Percentiles rank a stretch among this genome's conserved stretches.
Conservation (phyloP, 2,888 invertebrate species). For the Hedya salicella region DNA sequence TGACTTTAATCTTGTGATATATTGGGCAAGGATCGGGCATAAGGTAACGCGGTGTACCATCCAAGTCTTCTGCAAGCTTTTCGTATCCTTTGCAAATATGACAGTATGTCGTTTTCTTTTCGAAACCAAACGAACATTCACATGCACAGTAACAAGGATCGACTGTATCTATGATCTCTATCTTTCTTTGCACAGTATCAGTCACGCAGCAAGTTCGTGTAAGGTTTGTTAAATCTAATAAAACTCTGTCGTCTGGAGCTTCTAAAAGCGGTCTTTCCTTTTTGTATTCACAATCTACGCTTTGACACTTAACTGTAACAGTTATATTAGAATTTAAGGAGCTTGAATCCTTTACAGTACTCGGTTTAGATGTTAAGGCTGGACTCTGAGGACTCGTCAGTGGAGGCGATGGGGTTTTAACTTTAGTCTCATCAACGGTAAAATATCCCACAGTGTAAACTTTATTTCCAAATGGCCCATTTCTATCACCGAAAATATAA, state of each 20-base stretch:
- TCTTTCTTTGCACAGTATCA: slow-evolving; percentile 65
- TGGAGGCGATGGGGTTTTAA: slow-evolving; percentile 3
- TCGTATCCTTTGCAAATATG: slow-evolving; percentile 74
- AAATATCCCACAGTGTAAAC: slow-evolving; percentile 72
- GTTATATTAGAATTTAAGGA: slow-evolving; percentile 50
- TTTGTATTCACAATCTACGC: slow-evolving; percentile 58
- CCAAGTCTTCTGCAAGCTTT: slow-evolving; percentile 64
- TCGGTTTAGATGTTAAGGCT: background rate
- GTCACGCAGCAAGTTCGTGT: slow-evolving; percentile 58
- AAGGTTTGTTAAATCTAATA: slow-evolving; percentile 58
- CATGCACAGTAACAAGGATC: slow-evolving; percentile 74
- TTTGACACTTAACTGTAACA: slow-evolving; percentile 61
- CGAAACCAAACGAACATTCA: slow-evolving; percentile 72
- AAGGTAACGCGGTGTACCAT: slow-evolving; percentile 49
- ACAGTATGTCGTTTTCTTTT: slow-evolving; percentile 74
- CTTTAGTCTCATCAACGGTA: slow-evolving; percentile 59
- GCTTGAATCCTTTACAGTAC: background rate
- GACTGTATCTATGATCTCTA: slow-evolving; percentile 61
- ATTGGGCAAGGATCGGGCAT: slow-evolving; percentile 74
- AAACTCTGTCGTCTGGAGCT: slow-evolving; percentile 59
- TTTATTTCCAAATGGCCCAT: slow-evolving; percentile 56
- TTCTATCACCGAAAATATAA: slow-evolving; percentile 65
- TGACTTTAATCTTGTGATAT: slow-evolving; percentile 69
- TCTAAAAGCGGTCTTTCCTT: slow-evolving; percentile 53
- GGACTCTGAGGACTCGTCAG: background rate